Percentiles rank a stretch among this genome's conserved stretches.
These are phyloP conservation scores for Tenodera sinensis DNA, from an alignment of 2,888 invertebrate species.

Conservation along the genomic window DNA sequence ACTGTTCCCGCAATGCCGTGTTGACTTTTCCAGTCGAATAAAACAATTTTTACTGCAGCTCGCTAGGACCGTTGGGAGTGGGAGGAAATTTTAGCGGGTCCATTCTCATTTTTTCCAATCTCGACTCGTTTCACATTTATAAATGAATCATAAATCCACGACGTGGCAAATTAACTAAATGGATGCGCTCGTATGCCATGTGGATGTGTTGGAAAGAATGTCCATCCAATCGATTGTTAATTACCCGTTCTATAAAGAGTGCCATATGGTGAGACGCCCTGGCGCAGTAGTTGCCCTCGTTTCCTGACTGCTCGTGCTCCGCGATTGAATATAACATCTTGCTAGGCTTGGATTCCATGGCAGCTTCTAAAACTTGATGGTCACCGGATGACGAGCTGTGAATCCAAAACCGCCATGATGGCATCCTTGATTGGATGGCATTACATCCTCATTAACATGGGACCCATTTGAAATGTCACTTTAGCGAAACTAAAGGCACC, in stretches of 20 bases:
- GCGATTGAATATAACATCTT: not conserved
- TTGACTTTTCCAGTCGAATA: not conserved
- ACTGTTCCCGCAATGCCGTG: not conserved
- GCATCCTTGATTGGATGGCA: too few relatives aligned
- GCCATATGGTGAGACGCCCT: not conserved
- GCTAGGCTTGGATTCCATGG: not conserved
- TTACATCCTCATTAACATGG: too few relatives aligned
- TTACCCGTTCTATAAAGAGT: not conserved
- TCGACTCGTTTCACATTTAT: slow-evolving; percentile 1
- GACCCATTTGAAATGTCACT: too few relatives aligned
- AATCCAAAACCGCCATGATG: not conserved
- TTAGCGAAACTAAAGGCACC: too few relatives aligned
- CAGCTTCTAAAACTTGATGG: not conserved
- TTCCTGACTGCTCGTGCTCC: not conserved
- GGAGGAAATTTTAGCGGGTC: not conserved
- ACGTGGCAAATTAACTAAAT: not conserved
- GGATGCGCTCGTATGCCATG: not conserved
- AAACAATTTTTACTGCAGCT: not conserved
- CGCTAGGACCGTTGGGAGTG: not conserved
- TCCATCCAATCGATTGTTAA: slow-evolving; percentile 2
- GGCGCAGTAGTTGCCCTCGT: not conserved
- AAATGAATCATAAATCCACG: slow-evolving; percentile 11
- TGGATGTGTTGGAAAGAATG: not conserved
- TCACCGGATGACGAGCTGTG: not conserved
- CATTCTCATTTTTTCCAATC: not conserved